Base-by-base conservation (phyloP, 2,113 vertebrate species). In the Ondatra zibethicus region DNA sequence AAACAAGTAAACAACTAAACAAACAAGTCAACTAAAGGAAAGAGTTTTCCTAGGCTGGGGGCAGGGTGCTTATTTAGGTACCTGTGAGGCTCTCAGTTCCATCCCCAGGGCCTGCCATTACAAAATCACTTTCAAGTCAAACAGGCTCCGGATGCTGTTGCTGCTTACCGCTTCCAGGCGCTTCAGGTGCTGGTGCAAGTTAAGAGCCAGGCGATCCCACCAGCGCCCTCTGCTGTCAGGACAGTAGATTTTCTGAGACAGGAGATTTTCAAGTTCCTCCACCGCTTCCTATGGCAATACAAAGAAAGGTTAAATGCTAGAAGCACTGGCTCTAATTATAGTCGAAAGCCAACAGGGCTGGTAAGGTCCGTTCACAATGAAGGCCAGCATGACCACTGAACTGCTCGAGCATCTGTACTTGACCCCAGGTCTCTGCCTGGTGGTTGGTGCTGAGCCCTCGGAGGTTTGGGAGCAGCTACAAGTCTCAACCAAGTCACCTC, bases 181-280 rank as follows among this genome's bases (percentile, higher is more conserved):
- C 97, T 99, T 99, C 75, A 99, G 97, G 97, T 99, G 99, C 97
- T 99, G 99, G 75, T 99, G 99, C 31, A 99, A 98, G 97, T 99
- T 99, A 31, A 99, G 99, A 1, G 99, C 99, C 55, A 99, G 98
- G 11, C 99, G 98, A 93, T 99, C 99, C 99, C 99, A 99, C 99
- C 99, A 99, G 5, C 99, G 99, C 75, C 99, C 99, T 95, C 99
- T 99, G 97, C 99, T 99, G 98, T 99, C 99, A 5, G 98, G 98
- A 98, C 99, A 99, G 52, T 99, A 99, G 84, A 98, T 72, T 0
- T 98, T 97, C 98, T 99, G 99, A 45, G 98, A 97, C 91, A 99
- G 97, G 55, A 99, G 99, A 21, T 90, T 97, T 94, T 97, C 98
- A 47, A 99, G 98, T 97, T 99, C 98, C 72, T 98, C 96, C 63